Percentiles rank a stretch among this genome's conserved stretches.
Evolutionary conservation across 2,888 invertebrate genomes (phyloP).

Genomic region (Acholoe squamosa): DNA sequence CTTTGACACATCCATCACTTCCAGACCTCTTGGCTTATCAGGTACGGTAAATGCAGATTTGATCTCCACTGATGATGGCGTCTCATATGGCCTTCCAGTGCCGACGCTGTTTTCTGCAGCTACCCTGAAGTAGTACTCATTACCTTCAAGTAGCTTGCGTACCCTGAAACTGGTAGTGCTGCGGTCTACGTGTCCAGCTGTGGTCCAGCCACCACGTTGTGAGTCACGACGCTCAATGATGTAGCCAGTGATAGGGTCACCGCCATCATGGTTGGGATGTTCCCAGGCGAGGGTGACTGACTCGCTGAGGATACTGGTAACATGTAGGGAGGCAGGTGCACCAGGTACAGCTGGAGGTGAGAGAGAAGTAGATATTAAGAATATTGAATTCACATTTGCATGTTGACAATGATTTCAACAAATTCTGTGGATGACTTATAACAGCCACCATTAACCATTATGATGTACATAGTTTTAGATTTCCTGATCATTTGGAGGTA

Average conservation of each 20-base stretch:
- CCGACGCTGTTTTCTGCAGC: slow-evolving; percentile 86
- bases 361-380: neutral
- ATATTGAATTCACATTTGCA: too few relatives aligned
- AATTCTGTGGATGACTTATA: too few relatives aligned
- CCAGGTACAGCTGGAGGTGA: slow-evolving; percentile 68
- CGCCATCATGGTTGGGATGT: slow-evolving; percentile 80
- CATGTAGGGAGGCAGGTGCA: slow-evolving; percentile 69
- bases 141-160: slow-evolving; percentile 81
- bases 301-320: slow-evolving; percentile 70
- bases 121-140: slow-evolving; percentile 82
- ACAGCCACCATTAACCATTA: too few relatives aligned
- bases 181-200: slow-evolving; percentile 74
- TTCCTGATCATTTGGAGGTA: too few relatives aligned
- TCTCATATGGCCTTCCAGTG: slow-evolving; percentile 88
- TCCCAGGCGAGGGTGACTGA: slow-evolving; percentile 81
- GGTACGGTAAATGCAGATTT: slow-evolving; percentile 78
- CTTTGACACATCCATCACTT: slow-evolving; percentile 75
- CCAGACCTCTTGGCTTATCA: slow-evolving; percentile 75
- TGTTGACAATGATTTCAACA: too few relatives aligned
- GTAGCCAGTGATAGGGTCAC: slow-evolving; percentile 80
- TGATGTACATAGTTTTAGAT: too few relatives aligned
- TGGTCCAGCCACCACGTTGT: slow-evolving; percentile 77
- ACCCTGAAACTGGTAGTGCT: slow-evolving; percentile 74
- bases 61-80: slow-evolving; percentile 69
- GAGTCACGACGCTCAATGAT: slow-evolving; percentile 76